Conservation (phyloP, 2,113 vertebrate genomes). For the Hepsetus odoe region DNA sequence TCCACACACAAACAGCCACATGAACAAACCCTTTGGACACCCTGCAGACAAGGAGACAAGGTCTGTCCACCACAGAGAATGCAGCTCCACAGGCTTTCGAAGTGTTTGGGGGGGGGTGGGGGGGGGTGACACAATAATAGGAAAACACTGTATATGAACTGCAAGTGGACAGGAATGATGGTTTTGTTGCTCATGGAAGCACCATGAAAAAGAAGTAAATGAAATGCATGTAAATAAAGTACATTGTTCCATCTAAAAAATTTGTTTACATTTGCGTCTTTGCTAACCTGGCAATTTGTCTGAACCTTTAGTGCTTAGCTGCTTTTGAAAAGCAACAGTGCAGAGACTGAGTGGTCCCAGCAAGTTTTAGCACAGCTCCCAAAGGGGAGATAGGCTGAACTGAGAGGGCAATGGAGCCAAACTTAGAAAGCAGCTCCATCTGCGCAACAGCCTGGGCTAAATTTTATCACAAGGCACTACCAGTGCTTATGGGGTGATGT, state of each 20-base stretch:
- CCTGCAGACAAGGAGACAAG: constrained; percentile 20
- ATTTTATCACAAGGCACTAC: constrained; percentile 27
- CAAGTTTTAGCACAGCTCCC: constrained; percentile 31
- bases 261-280: not conserved
- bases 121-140: not conserved
- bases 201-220: constrained; percentile 9
- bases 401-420: constrained; percentile 28
- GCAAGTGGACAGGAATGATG: constrained; percentile 13
- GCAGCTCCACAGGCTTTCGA: constrained; percentile 17
- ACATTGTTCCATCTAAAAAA: constrained; percentile 10
- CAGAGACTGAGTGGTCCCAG: not conserved
- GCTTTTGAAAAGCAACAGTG: constrained; percentile 11
- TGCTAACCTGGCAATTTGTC: not conserved
- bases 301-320: too few species aligned
- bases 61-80: constrained; percentile 15
- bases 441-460: constrained; percentile 18
- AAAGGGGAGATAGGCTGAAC: constrained; percentile 48
- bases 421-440: constrained; percentile 44
- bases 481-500: constrained; percentile 15
- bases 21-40: constrained; percentile 13
- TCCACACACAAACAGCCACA: not conserved
- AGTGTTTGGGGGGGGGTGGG: not conserved
- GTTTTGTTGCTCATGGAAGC: constrained; percentile 18
- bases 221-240: constrained; percentile 1
- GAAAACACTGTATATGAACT: constrained; percentile 26